Conservation (phyloP, 1,140 invertebrate species). For the Apocrypta bakeri region DNA sequence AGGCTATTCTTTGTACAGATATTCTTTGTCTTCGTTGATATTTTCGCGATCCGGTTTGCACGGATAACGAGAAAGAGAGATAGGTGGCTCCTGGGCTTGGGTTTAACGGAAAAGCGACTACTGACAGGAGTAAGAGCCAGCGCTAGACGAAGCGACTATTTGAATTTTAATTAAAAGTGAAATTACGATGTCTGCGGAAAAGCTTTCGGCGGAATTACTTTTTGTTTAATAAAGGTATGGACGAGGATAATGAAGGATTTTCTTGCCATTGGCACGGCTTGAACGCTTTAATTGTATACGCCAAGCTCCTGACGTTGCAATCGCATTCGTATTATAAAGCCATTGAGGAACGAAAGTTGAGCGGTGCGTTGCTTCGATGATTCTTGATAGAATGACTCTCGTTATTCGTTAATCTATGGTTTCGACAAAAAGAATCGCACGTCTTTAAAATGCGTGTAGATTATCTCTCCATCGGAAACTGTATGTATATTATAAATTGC, state of each 20-base stretch:
- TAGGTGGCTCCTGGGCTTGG: too few species aligned
- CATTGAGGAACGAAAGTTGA: too few species aligned
- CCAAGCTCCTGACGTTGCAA: neutral
- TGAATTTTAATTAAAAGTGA: slow-evolving; percentile 18
- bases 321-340: neutral
- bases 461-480: too few species aligned
- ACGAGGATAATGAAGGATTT: neutral
- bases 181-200: neutral
- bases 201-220: neutral
- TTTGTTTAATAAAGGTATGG: neutral
- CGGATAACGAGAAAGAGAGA: neutral
- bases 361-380: too few species aligned
- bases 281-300: neutral
- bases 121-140: neutral
- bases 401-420: too few species aligned
- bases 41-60: neutral
- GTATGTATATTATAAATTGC: too few species aligned
- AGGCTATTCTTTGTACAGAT: neutral
- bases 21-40: too few species aligned
- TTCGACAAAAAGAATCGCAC: too few species aligned
- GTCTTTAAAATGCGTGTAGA: too few species aligned
- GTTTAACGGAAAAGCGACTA: too few species aligned
- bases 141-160: neutral
- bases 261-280: neutral
- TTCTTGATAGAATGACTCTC: too few species aligned